These are phyloP conservation scores for Pteromalus puparum DNA, from an alignment of 1,140 invertebrate species.

Conservation along the genomic window DNA sequence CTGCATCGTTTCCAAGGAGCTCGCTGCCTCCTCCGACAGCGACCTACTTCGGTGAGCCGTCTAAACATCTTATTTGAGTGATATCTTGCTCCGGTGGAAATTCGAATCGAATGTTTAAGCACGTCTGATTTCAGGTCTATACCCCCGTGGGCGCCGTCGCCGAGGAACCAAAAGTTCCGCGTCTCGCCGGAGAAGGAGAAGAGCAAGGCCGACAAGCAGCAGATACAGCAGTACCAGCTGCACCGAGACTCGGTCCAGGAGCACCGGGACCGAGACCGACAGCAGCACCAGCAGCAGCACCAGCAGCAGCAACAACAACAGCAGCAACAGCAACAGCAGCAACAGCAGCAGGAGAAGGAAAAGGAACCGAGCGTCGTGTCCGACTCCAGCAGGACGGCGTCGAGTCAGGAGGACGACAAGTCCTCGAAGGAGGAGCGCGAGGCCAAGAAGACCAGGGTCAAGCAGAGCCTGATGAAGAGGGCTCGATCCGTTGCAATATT, in stretches of 20 bases:
- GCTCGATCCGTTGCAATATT: conserved; percentile 89
- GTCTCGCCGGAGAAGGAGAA: conserved; percentile 72
- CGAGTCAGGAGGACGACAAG: conserved; percentile 76
- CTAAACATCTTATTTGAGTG: too few species aligned
- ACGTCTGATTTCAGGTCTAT: conserved; percentile 63
- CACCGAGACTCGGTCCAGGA: conserved; percentile 56
- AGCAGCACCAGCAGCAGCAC: conserved; percentile 62
- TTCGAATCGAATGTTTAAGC: too few species aligned
- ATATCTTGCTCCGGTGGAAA: too few species aligned
- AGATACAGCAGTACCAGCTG: conserved; percentile 56
- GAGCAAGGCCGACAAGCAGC: conserved; percentile 61
- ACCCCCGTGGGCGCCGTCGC: conserved; percentile 70
- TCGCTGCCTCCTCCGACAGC: conserved; percentile 78
- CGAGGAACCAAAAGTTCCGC: conserved; percentile 70
- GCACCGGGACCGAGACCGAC: conserved; percentile 59
- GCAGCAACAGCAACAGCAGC: conserved; percentile 63
- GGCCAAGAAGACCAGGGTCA: conserved; percentile 82
- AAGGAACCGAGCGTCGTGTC: conserved; percentile 68
- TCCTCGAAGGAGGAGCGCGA: conserved; percentile 76
- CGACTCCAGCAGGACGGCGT: conserved; percentile 76
- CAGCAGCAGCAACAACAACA: conserved; percentile 57
- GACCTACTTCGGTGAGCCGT: conserved; percentile 75
- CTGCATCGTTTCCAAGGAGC: conserved; percentile 80
- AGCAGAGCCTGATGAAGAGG: conserved; percentile 85
- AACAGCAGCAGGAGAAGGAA: conserved; percentile 62